These are phyloP conservation scores for Euura saliciscinereae DNA, from an alignment of 1,140 invertebrate genomes.

Conservation along the genomic window DNA sequence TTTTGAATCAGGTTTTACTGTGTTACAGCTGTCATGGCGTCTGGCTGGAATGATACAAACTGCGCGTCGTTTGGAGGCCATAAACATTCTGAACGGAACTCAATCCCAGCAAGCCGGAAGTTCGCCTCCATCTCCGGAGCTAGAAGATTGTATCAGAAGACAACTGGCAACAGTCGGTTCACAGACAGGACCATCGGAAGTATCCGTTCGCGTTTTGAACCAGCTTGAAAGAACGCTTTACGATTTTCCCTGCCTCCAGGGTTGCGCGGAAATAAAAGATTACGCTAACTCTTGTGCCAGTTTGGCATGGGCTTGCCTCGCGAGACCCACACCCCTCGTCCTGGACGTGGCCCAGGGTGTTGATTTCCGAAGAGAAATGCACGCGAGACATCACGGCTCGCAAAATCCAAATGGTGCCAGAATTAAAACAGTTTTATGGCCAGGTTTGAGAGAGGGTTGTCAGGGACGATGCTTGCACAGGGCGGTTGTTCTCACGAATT, in stretches of 20 bases:
- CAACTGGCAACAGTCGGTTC: conserved; percentile 46
- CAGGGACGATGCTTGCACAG: conserved; percentile 72
- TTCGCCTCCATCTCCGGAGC: conserved; percentile 22
- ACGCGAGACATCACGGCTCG: conserved; percentile 71
- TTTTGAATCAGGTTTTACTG: not conserved
- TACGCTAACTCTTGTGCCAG: conserved; percentile 71
- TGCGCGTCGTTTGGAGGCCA: conserved; percentile 37
- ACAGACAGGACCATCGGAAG: conserved; percentile 41
- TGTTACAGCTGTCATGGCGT: conserved; percentile 44
- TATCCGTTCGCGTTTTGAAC: conserved; percentile 44
- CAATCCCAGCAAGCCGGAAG: conserved; percentile 16
- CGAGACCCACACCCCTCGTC: conserved; percentile 52
- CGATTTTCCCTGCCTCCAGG: conserved; percentile 76
- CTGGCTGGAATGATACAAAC: conserved; percentile 45
- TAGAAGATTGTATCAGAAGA: conserved; percentile 45
- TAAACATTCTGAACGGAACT: conserved; percentile 40
- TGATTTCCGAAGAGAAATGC: conserved; percentile 64
- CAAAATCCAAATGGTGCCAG: conserved; percentile 59
- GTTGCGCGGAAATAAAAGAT: conserved; percentile 65
- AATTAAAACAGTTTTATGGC: conserved; percentile 76
- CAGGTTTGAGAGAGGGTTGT: conserved; percentile 67
- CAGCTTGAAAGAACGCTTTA: conserved; percentile 65
- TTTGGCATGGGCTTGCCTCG: conserved; percentile 70
- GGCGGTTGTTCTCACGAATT: conserved; percentile 71
- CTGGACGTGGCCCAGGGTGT: conserved; percentile 41